These are phyloP conservation scores for Ardeotis arabs DNA, from an alignment of 2,113 vertebrate species.

Conservation along the genomic window DNA sequence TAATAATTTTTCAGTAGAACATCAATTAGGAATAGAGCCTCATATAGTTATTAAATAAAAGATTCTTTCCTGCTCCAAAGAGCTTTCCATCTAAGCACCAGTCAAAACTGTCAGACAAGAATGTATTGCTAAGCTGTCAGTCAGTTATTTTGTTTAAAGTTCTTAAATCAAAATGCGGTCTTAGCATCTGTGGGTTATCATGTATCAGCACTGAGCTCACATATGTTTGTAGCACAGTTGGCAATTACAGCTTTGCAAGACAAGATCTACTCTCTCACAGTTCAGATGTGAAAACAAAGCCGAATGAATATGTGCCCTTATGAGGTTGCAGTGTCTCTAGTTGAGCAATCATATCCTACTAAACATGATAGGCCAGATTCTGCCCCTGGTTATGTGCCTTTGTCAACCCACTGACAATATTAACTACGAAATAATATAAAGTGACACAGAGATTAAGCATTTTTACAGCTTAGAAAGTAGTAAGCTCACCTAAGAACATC, in stretches of 20 bases:
- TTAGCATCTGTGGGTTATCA: neutral
- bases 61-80: neutral
- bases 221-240: neutral
- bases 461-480: constrained; percentile 43
- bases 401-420: constrained; percentile 20
- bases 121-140: neutral
- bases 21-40: neutral
- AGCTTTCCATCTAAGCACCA: neutral
- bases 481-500: constrained; percentile 40
- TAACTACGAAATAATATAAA: constrained; percentile 40
- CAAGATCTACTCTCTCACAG: neutral
- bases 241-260: neutral
- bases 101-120: neutral
- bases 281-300: constrained; percentile 4
- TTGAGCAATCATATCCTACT: neutral
- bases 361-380: constrained; percentile 16
- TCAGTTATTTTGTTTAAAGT: neutral
- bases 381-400: constrained; percentile 4
- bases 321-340: neutral
- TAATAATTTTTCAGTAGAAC: neutral
- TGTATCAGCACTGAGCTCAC: neutral
- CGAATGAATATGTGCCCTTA: neutral
- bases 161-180: neutral
- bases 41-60: neutral
- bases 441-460: constrained; percentile 45